Base-by-base conservation (phyloP, 2,113 vertebrate species). In the Paralichthys olivaceus region DNA sequence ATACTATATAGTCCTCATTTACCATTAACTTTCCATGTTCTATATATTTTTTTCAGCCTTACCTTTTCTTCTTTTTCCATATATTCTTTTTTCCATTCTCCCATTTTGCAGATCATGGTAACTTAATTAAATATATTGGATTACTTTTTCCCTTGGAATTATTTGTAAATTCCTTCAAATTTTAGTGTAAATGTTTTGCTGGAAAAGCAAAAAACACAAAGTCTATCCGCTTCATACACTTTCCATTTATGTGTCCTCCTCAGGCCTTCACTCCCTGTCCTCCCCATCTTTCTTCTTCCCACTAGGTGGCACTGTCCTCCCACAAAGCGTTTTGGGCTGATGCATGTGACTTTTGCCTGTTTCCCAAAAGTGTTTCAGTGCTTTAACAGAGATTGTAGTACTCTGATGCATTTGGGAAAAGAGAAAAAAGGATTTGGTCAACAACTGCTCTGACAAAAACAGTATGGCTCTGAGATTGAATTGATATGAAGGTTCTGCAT, bases 301-400 rank as follows among this genome's bases (percentile, higher is more conserved):
- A 83, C 89, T 80, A 79, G 72, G 74, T 81, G 83, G 83, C 75
- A 71, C 79, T 88, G 72, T 91, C 72, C 23, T 76, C 45, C 68
- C 11, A 77, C 45, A 62, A 15, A 65, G 19, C 28, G 34, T 15
- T 63, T 63, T 77, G 72, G 23, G 63, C 62, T 70, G 74, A 75
- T 84, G 86, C 91, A 87, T 88, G 89, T 60, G 32, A 51, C 43
- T 66, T 75, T 51, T 85, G 58, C 14, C 34, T 29, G 19, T 87
- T 90, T 75, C 72, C 75, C 81, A 64, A 68, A 90, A 65, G 73
- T 68, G 28, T 79, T 85, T 75, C 2, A 55, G 7, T 72, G 29
- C 43, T 74, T 59, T 65, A n/a, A 54, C 20, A 68, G 29, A 55
- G 9, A 73, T 69, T 34, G 34, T 34, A 9, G 65, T 17, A 51